Percentiles rank a stretch among this genome's conserved stretches.
phyloP scores from a whole-genome alignment of 1,140 invertebrate genomes.

The Anastatus disparis region DNA sequence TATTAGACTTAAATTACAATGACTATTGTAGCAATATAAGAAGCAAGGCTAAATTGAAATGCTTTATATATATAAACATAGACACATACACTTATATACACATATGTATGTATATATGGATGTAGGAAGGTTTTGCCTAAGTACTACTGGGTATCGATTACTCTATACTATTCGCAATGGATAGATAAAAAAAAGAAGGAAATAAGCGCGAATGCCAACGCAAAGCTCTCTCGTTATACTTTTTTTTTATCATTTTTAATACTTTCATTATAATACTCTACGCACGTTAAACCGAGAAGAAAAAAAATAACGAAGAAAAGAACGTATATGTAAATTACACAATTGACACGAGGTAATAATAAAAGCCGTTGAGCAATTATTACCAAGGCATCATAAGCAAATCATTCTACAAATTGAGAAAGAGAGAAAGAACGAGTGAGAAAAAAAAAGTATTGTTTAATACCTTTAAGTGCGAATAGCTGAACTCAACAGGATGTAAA shows the following conservation, averaged over 20 bases:
- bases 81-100: background rate
- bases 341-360: constrained; percentile 37
- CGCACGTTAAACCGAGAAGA: too few species aligned
- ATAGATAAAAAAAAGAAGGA: too few species aligned
- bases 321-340: constrained; percentile 31
- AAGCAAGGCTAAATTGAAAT: constrained; percentile 35
- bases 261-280: too few species aligned
- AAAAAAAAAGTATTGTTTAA: background rate
- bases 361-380: constrained; percentile 16
- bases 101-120: background rate
- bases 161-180: too few species aligned
- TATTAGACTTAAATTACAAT: constrained; percentile 41
- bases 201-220: too few species aligned
- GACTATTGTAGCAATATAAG: constrained; percentile 36
- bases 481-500: constrained; percentile 10
- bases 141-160: constrained; percentile 31
- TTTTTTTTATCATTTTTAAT: too few species aligned
- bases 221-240: too few species aligned
- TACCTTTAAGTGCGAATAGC: background rate
- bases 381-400: background rate
- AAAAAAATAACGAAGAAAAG: too few species aligned
- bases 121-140: too few species aligned
- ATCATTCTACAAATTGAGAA: too few species aligned
- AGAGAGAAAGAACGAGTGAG: background rate
- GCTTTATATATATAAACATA: constrained; percentile 3